Conservation (phyloP, 2,113 vertebrate species). For the Hipposideros armiger region DNA sequence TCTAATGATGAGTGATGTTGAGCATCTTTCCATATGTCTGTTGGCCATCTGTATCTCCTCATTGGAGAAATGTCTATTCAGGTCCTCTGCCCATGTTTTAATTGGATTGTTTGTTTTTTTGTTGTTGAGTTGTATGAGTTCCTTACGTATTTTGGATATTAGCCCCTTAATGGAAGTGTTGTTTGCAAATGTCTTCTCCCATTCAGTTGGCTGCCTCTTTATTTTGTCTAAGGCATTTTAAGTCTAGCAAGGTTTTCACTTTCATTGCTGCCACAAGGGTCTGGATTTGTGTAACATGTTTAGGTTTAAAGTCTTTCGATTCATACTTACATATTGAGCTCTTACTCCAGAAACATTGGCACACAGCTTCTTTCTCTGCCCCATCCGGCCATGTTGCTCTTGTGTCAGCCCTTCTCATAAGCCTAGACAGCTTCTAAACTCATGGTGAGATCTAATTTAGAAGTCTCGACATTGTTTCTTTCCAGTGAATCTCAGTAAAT, state of each 20-base stretch:
- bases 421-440: neutral
- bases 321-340: neutral
- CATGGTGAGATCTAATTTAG: neutral
- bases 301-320: neutral
- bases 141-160: no score
- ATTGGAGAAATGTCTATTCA: no score
- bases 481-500: neutral
- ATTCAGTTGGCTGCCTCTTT: no score
- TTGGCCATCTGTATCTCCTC: no score
- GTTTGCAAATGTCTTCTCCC: no score
- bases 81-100: no score
- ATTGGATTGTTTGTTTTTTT: no score
- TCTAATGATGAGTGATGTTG: no score
- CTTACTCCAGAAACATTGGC: neutral
- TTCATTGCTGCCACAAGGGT: neutral
- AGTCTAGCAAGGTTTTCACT: neutral
- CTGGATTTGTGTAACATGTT: neutral
- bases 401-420: neutral
- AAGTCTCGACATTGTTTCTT: neutral
- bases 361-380: neutral
- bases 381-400: neutral
- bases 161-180: no score
- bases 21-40: no score
- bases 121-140: no score
- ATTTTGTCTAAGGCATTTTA: neutral